Evolutionary conservation across 2,113 vertebrate genomes (phyloP), one percentile per base, ranked within the genome.

Genomic region (Antennarius striatus): DNA sequence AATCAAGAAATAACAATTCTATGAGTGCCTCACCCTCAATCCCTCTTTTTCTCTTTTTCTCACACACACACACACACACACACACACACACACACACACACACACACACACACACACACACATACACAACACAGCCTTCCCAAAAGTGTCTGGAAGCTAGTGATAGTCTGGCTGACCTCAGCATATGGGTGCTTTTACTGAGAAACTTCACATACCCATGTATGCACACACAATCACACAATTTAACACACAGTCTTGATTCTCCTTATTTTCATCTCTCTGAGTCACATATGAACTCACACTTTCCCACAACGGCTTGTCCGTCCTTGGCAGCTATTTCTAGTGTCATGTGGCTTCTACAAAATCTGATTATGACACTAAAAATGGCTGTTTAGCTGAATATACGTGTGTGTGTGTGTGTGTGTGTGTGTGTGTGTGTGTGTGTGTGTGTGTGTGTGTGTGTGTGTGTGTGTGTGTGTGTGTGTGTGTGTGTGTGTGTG

Each of bases 121-220:
- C 52, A 56, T 42, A 48, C 46, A 62, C n/a, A 36, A 36, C 32
- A 36, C 32, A 36, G 32, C 32, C 32, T 36, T 63, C 57, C 54
- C 53, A 63, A 68, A 76, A 84, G 63, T 69, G 81, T 77, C 42
- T 79, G 30, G 63, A 78, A 74, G 75, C 83, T 53, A 76, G 83
- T 85, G 88, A 86, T 90, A 76, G 70, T 68, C 80, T 55, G 87
- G 45, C 71, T 86, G 75, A 88, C 85, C 85, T 86, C 70, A 84
- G 68, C 89, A 89, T 90, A 88, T 86, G 83, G 81, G 61, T 53
- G 46, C 60, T 81, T 83, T 81, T 75, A 63, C 74, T 62, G 77
- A 77, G 68, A 80, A 85, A 83, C 85, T 84, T 82, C 73, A 79
- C 86, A 69, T 29, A 68, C 43, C 0, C 53, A 57, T 46, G 32